Base-by-base conservation (phyloP, 2,888 invertebrate genomes). In the Erannis defoliaria region DNA sequence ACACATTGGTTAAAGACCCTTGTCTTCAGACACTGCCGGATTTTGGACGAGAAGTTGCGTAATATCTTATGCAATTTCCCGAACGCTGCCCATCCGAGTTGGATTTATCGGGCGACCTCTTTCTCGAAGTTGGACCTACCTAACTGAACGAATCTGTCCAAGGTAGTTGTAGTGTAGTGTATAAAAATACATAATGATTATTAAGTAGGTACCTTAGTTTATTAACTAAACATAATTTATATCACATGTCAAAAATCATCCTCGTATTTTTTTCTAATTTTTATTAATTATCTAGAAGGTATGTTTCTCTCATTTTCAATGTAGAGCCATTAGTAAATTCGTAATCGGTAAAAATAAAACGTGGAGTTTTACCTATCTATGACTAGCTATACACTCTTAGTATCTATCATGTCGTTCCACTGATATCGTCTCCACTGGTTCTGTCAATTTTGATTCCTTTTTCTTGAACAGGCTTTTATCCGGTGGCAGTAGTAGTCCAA, bases 401-500 rank as follows among this genome's bases (percentile, higher is more conserved):
- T 35, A 51, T 58, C 38, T 33, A 18, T 56, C 49, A 45, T 43
- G 43, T 35, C 37, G 46, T 31, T 55, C 43, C 16, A 55, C 55
- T 31, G 51, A 51, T 18, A 51, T 12, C 0, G 56, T 21, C 9
- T 58, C 53, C 9, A 14, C 21, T 0, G 40, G 31, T 37, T 51
- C 10, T n/a, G 33, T 21, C 12, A 49, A 16, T 26, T 56, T 42
- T 9, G 43, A 16, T n/a, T 59, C 26, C 21, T 61, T 58, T 5
- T 43, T 51, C 10, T 45, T 56, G 26, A 55, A 54, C 0, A 60
- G 31, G 6, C 40, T 65, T 12, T 49, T 59, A 42, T 81, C 79
- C 35, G 74, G 53, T 0, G 84, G 85, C 16, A 86, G 66, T 12
- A 85, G 60, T 9, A 82, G 29, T 1, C 70, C 72, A 0, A 72